phyloP scores from a whole-genome alignment of 1,140 invertebrate species.

The Drosophila punjabiensis region DNA sequence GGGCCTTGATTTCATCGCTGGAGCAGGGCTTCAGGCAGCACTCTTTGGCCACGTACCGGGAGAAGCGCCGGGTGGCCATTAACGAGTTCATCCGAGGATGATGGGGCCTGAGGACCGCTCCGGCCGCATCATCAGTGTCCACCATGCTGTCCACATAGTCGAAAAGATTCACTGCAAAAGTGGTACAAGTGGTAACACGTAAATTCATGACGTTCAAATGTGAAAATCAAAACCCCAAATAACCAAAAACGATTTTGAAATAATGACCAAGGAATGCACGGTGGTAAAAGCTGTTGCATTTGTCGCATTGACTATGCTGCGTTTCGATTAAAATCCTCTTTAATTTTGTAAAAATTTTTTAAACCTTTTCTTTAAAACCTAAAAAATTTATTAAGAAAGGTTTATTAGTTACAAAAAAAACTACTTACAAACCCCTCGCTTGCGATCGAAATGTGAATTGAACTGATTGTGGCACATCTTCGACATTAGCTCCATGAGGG shows the following conservation, averaged over 20 bases:
- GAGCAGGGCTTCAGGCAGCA: slow-evolving; percentile 1
- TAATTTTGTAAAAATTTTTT: background rate
- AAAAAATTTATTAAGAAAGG: background rate
- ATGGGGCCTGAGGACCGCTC: slow-evolving; percentile 1
- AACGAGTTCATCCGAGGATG: slow-evolving; percentile 4
- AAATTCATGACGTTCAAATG: background rate
- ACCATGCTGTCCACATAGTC: slow-evolving; percentile 6
- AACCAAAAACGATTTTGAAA: slow-evolving; percentile 1
- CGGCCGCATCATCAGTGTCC: background rate
- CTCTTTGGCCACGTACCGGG: slow-evolving; percentile 4
- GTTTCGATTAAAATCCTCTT: background rate
- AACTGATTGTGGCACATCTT: slow-evolving; percentile 3
- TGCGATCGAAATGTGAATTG: slow-evolving; percentile 1
- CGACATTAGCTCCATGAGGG: slow-evolving; percentile 1
- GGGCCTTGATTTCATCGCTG: background rate
- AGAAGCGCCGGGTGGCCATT: background rate
- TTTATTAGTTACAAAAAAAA: background rate
- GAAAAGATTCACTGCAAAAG: slow-evolving; percentile 9
- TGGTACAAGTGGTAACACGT: background rate
- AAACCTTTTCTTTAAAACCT: too few relatives aligned
- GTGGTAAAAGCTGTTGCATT: background rate
- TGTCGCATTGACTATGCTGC: background rate
- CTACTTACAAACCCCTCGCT: background rate
- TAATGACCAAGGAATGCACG: background rate
- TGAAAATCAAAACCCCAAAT: background rate